phyloP scores from a whole-genome alignment of 2,797 vertebrate genomes.

The Pipistrellus pygmaeus region DNA sequence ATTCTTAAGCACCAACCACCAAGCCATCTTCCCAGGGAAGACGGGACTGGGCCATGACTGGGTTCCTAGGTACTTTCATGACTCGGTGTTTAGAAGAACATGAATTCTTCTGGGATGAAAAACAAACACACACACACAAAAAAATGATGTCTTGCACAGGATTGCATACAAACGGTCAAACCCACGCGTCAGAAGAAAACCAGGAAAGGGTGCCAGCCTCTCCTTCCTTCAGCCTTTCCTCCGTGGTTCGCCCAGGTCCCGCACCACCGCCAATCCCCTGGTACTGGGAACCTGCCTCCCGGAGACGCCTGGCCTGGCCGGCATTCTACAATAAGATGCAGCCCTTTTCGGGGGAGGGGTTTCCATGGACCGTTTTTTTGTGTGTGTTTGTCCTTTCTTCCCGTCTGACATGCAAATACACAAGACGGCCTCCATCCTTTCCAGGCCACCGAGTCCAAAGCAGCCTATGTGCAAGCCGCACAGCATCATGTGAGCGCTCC shows the following conservation, averaged over 20 bases:
- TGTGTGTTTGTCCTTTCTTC: constrained; percentile 75
- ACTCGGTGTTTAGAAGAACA: constrained; percentile 39
- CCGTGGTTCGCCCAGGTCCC: not conserved
- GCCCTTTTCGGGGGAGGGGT: constrained; percentile 39
- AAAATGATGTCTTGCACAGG: constrained; percentile 62
- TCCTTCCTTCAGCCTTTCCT: constrained; percentile 64
- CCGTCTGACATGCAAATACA: constrained; percentile 80
- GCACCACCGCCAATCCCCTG: constrained; percentile 59
- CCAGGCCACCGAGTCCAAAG: constrained; percentile 72
- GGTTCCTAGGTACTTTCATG: not conserved
- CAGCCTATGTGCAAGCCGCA: constrained; percentile 56
- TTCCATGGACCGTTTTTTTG: constrained; percentile 48
- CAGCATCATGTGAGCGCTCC: constrained; percentile 54
- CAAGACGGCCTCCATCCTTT: constrained; percentile 82
- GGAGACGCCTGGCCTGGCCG: not conserved
- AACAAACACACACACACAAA: constrained; percentile 13
- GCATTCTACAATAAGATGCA: constrained; percentile 29
- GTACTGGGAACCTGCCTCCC: not conserved
- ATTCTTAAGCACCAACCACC: constrained; percentile 66
- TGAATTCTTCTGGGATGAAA: constrained; percentile 52
- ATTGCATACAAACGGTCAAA: constrained; percentile 56
- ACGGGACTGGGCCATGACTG: constrained; percentile 54
- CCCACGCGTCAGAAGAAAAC: constrained; percentile 67
- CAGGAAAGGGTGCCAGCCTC: constrained; percentile 80
- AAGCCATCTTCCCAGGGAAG: constrained; percentile 78